These are phyloP conservation scores for Drosophila quadrilineata DNA, from an alignment of 1,140 invertebrate genomes.

Conservation along the genomic window DNA sequence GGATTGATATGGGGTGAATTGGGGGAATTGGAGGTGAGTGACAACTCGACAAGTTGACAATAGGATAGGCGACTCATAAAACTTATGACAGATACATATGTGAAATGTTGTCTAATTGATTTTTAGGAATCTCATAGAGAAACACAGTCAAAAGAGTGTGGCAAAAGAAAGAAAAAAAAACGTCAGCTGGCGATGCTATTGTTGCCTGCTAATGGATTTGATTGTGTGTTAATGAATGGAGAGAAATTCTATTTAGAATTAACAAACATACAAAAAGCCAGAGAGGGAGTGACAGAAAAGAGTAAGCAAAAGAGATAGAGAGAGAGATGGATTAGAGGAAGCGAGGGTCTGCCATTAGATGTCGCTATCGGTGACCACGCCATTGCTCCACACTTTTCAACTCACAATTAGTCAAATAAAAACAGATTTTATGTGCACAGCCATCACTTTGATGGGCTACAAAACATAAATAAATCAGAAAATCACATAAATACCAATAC, in stretches of 20 bases:
- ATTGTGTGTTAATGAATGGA: conserved; percentile 78
- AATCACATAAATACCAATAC: conserved; percentile 64
- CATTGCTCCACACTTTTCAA: conserved; percentile 52
- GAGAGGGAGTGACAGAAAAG: no score
- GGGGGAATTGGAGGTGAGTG: conserved; percentile 2
- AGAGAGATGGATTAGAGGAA: not conserved
- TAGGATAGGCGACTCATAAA: conserved; percentile 51
- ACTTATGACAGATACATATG: conserved; percentile 69
- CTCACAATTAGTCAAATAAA: conserved; percentile 39
- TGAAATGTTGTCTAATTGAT: conserved; percentile 70
- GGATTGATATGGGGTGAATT: not conserved
- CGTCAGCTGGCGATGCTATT: conserved; percentile 37
- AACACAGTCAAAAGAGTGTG: conserved; percentile 18
- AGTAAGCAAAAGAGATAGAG: not conserved
- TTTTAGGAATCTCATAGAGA: conserved; percentile 37
- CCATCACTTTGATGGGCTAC: conserved; percentile 56
- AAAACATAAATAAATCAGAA: conserved; percentile 75
- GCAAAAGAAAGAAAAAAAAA: not conserved
- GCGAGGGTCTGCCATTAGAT: conserved; percentile 6
- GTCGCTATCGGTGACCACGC: conserved; percentile 27
- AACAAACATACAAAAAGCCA: not conserved
- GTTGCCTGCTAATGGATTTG: conserved; percentile 67
- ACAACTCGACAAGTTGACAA: conserved; percentile 56
- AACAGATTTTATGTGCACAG: conserved; percentile 55
- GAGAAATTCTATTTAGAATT: conserved; percentile 21